Evolutionary conservation across 1,140 invertebrate species (phyloP).

Genomic region (Drosophila littoralis): DNA sequence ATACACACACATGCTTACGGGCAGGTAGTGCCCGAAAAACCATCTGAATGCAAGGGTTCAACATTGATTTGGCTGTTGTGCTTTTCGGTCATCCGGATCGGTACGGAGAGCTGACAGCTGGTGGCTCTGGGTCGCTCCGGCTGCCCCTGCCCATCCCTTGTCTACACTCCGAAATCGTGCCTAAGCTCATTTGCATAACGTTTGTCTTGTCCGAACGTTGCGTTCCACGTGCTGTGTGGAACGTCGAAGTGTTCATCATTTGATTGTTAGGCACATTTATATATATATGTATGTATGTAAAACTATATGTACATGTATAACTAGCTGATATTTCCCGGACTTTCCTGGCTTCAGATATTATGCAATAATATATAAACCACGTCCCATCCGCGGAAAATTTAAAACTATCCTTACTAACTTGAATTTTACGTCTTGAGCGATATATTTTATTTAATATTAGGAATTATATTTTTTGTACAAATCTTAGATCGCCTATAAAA

Average conservation of each 20-base stretch:
- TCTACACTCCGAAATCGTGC: neutral
- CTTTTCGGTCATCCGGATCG: conserved; percentile 13
- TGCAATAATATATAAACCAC: too few relatives aligned
- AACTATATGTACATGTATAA: too few relatives aligned
- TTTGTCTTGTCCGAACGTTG: neutral
- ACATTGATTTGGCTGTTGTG: conserved; percentile 51
- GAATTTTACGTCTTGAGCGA: too few relatives aligned
- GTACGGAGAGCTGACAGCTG: conserved; percentile 38
- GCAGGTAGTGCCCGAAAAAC: conserved; percentile 34
- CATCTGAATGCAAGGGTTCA: conserved; percentile 56
- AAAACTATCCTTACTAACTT: too few relatives aligned
- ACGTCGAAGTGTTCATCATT: neutral
- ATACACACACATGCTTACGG: conserved; percentile 1
- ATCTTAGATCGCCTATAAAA: too few relatives aligned
- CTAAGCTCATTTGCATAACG: conserved; percentile 41
- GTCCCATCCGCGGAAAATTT: too few relatives aligned
- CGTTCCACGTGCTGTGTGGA: neutral
- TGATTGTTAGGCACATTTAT: too few relatives aligned
- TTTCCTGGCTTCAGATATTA: too few relatives aligned
- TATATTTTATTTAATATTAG: too few relatives aligned
- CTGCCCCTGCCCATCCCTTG: conserved; percentile 21
- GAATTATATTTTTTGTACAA: too few relatives aligned
- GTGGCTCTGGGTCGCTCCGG: neutral
- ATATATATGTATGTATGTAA: too few relatives aligned
- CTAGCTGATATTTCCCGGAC: too few relatives aligned